Evolutionary conservation across 2,888 invertebrate genomes (phyloP).

Genomic region (Panzeria rudis): DNA sequence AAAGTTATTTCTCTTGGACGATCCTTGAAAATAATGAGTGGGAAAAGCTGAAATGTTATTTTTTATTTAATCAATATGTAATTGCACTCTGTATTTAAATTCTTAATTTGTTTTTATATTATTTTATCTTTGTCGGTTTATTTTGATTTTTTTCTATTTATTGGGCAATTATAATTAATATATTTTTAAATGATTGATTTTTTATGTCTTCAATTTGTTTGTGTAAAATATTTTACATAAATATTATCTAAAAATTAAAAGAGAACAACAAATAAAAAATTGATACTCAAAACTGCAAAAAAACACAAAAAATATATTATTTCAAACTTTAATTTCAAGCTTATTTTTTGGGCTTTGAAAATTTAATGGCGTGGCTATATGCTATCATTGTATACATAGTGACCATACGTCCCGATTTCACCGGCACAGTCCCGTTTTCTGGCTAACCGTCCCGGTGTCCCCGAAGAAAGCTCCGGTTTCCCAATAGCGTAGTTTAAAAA

Average conservation of each 20-base stretch:
- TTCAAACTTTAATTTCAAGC: too few species aligned
- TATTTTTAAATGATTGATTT: constrained; percentile 27
- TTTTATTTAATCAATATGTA: constrained; percentile 38
- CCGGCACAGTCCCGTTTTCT: too few species aligned
- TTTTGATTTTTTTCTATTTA: constrained; percentile 46
- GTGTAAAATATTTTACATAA: constrained; percentile 11
- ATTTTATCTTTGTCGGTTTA: constrained; percentile 34
- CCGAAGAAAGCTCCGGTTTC: too few species aligned
- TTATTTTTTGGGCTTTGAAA: too few species aligned
- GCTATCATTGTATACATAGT: too few species aligned
- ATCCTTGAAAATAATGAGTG: not conserved
- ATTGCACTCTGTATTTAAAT: constrained; percentile 32
- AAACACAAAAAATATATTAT: too few species aligned
- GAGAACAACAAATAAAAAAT: not conserved
- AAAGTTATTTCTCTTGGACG: constrained; percentile 7
- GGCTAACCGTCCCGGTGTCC: too few species aligned
- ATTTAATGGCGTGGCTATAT: too few species aligned
- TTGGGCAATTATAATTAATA: constrained; percentile 48
- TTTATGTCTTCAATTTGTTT: constrained; percentile 27
- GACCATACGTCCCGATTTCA: too few species aligned
- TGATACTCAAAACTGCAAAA: too few species aligned
- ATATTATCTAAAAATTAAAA: constrained; percentile 14
- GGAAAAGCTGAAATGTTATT: constrained; percentile 22
- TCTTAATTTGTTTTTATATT: constrained; percentile 45
- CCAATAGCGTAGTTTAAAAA: too few species aligned